Base-by-base conservation (phyloP, 2,888 invertebrate genomes). In the Zhuqinia jingwanae region DNA sequence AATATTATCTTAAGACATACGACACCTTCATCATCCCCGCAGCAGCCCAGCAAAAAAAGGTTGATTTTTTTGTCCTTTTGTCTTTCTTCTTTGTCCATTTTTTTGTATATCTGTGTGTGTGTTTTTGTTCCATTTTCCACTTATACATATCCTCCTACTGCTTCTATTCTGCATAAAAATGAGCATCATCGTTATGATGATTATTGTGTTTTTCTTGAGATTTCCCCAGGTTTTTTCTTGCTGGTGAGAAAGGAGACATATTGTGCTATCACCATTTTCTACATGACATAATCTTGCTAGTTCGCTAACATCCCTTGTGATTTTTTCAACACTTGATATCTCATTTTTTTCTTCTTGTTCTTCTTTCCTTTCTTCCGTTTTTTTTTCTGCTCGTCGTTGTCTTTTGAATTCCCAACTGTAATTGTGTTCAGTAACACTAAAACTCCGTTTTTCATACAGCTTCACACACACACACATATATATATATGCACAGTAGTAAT, bases 261-360 rank as follows among this genome's bases (percentile, higher is more conserved):
- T 77, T 80, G 63, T 85, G 63, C 85, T 80, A 85, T 85, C 85
- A 80, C 81, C 86, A 86, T 86, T 86, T 86, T 86, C 86, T 81
- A 81, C 86, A 86, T 86, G 86, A 86, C 86, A 86, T 86, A 81
- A 81, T 86, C 86, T 86, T 81, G 81, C 76, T 80, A 86, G 86
- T 86, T 86, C 27, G 76, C 42, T 81, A 81, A 68, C 80, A 81
- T 86, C 86, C 86, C 86, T 76, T 53, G 86, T 76, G 86, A 86
- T 86, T 86, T 86, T 81, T 80, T 86, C 86, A 86, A 86, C 86
- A 81, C 86, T 86, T 86, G 86, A 86, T 86, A 81, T 86, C 86
- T 86, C 86, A 86, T 86, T 86, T 86, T 86, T 86, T 80, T 76
- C 53, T 50, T 68, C 13, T 56, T 45, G 27, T 58, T 50, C 30